phyloP scores from a whole-genome alignment of 2,888 invertebrate genomes.

The Omphaloscelis lunosa region DNA sequence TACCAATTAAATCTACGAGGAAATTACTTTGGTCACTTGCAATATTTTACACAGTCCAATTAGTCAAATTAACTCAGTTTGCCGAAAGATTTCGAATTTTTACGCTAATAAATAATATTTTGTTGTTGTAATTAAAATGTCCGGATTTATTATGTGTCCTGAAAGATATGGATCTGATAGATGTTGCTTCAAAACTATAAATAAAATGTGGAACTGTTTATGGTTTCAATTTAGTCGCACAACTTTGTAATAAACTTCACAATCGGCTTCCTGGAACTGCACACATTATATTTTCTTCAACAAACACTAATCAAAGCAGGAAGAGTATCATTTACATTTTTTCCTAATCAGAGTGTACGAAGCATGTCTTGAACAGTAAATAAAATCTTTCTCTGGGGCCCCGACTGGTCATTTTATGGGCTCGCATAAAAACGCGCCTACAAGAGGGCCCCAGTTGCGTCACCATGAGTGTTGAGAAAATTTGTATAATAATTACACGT shows the following conservation, averaged over 20 bases:
- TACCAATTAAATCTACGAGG: constrained; percentile 61
- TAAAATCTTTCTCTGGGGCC: constrained; percentile 73
- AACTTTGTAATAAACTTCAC: neutral
- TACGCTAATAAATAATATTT: constrained; percentile 50
- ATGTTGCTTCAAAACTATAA: constrained; percentile 1
- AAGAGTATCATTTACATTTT: constrained; percentile 22
- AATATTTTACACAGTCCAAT: constrained; percentile 64
- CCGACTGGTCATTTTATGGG: constrained; percentile 78
- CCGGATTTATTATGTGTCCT: constrained; percentile 45
- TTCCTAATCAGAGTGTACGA: constrained; percentile 28
- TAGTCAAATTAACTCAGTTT: constrained; percentile 63
- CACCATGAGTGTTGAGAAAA: constrained; percentile 82
- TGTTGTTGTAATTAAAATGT: constrained; percentile 43
- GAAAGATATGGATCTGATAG: constrained; percentile 31
- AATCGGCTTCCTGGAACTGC: neutral
- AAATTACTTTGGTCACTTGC: constrained; percentile 65
- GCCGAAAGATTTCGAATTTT: constrained; percentile 52
- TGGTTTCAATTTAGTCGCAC: neutral
- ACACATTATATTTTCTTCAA: neutral
- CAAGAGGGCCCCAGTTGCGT: constrained; percentile 85
- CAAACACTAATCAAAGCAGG: neutral
- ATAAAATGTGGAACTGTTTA: constrained; percentile 6
- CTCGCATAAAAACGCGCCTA: constrained; percentile 75
- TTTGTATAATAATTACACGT: constrained; percentile 74
- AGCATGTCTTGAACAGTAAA: constrained; percentile 62